Evolutionary conservation across 1,140 invertebrate genomes (phyloP).

Genomic region (Sitophilus oryzae): DNA sequence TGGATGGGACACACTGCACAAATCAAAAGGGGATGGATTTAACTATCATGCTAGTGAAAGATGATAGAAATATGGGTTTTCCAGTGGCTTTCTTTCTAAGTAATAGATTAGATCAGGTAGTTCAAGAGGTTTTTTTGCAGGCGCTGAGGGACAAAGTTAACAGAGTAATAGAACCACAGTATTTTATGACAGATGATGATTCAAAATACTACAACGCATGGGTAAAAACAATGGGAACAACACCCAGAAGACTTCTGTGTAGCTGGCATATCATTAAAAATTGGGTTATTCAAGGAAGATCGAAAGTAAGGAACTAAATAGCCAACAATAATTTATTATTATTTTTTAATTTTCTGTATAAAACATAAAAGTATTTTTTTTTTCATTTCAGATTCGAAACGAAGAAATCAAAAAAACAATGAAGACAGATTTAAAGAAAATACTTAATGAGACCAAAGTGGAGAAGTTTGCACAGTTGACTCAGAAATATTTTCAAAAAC

Average conservation of each 20-base stretch:
- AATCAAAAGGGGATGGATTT: conserved; percentile 22
- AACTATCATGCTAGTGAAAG: conserved; percentile 22
- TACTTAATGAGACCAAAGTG: conserved; percentile 15
- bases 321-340: neutral
- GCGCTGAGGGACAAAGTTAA: conserved; percentile 5
- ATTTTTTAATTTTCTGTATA: no score
- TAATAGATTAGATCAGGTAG: conserved; percentile 20
- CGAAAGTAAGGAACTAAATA: neutral
- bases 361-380: no score
- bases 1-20: conserved; percentile 24
- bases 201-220: conserved; percentile 26
- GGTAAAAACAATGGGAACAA: conserved; percentile 15
- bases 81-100: conserved; percentile 18
- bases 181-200: conserved; percentile 21
- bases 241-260: conserved; percentile 21
- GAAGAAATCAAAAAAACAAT: conserved; percentile 12
- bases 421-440: conserved; percentile 13
- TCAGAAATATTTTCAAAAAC: conserved; percentile 8
- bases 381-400: no score
- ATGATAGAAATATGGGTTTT: conserved; percentile 21
- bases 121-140: conserved; percentile 14
- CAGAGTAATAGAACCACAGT: neutral
- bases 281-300: conserved; percentile 21
- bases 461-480: conserved; percentile 11
- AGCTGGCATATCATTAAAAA: conserved; percentile 25